phyloP scores from a whole-genome alignment of 2,113 vertebrate species.

The Lota lota region DNA sequence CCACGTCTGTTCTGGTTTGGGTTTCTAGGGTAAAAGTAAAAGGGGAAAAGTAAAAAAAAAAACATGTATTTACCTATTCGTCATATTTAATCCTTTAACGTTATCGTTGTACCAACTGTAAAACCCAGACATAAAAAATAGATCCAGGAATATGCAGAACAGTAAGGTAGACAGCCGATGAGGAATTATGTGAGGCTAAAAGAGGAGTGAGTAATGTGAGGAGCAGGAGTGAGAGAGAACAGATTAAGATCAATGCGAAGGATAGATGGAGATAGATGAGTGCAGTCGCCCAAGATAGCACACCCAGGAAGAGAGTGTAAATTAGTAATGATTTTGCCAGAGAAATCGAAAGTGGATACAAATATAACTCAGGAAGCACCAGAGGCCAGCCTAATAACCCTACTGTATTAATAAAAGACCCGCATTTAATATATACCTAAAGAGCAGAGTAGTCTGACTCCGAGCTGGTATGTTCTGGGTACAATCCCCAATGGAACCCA shows the following conservation, averaged over 20 bases:
- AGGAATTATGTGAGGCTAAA: not conserved
- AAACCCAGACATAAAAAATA: not conserved
- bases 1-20: too few species aligned
- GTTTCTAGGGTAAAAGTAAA: too few species aligned
- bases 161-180: not conserved
- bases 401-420: too few species aligned
- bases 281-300: conserved; percentile 24
- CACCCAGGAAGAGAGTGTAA: conserved; percentile 40
- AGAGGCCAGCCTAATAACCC: not conserved
- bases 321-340: conserved; percentile 37
- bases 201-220: not conserved
- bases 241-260: not conserved
- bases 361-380: conserved; percentile 2
- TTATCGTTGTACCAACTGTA: not conserved
- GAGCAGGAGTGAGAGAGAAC: not conserved
- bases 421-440: too few species aligned
- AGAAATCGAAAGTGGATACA: conserved; percentile 15
- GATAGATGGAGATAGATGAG: not conserved
- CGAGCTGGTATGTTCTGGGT: too few species aligned
- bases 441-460: too few species aligned
- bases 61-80: not conserved
- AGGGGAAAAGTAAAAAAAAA: not conserved
- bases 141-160: not conserved
- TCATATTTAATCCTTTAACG: not conserved
- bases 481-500: too few species aligned